These are phyloP conservation scores for Acropternis orthonyx DNA, from an alignment of 2,797 vertebrate genomes.

Conservation along the genomic window DNA sequence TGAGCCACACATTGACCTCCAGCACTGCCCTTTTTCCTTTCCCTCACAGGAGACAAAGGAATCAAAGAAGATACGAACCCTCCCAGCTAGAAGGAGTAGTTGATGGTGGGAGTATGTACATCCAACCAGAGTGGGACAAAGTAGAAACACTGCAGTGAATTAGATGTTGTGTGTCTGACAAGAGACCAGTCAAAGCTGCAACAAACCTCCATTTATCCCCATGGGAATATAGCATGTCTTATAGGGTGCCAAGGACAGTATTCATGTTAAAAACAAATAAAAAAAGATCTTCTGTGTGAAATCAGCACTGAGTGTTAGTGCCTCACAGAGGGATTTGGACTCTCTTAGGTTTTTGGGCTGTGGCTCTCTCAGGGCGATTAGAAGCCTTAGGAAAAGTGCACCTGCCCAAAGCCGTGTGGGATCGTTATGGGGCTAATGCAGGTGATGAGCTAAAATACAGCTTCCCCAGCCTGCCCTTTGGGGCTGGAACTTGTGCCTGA, in stretches of 20 bases:
- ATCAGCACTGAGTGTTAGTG: background rate
- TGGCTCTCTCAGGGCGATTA: background rate
- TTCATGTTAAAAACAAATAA: constrained; percentile 37
- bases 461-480: background rate
- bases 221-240: background rate
- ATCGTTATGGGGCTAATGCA: background rate
- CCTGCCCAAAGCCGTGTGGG: background rate
- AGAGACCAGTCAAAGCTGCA: constrained; percentile 41
- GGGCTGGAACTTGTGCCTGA: background rate
- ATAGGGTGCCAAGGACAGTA: constrained; percentile 17
- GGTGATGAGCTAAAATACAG: background rate
- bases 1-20: background rate
- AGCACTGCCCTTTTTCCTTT: background rate
- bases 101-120: background rate
- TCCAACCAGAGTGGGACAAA: background rate
- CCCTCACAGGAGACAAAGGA: background rate
- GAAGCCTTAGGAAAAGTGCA: background rate
- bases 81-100: background rate
- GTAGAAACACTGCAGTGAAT: constrained; percentile 28
- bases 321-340: background rate
- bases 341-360: background rate
- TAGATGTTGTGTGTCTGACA: constrained; percentile 33
- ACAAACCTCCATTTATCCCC: constrained; percentile 48
- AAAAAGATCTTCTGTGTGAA: constrained; percentile 38
- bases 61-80: background rate